Conservation (phyloP, 2,797 vertebrate species). For the Neosilurus hyrtlii region DNA sequence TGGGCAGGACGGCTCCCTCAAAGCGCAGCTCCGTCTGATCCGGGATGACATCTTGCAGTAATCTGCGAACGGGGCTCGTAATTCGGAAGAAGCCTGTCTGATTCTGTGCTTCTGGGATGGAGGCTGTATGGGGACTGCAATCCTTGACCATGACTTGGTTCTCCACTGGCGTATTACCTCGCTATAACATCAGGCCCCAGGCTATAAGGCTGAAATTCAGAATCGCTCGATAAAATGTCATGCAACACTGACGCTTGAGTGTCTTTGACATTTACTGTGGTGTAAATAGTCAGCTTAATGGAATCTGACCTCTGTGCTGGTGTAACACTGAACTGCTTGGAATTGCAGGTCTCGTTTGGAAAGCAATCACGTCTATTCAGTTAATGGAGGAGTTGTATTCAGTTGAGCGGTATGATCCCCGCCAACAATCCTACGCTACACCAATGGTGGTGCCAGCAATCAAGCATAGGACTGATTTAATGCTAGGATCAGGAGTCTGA, state of each 20-base stretch:
- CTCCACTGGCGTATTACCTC: slow-evolving; percentile 13
- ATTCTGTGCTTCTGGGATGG: slow-evolving; percentile 33
- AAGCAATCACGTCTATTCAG: slow-evolving; percentile 4
- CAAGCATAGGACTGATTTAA: background rate
- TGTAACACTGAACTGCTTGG: slow-evolving; percentile 19
- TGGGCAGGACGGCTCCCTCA: slow-evolving; percentile 58
- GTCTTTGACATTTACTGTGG: slow-evolving; percentile 42
- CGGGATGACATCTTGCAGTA: slow-evolving; percentile 58
- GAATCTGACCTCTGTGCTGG: slow-evolving; percentile 29
- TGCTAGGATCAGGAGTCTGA: background rate
- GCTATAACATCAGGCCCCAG: slow-evolving; percentile 26
- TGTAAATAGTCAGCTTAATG: slow-evolving; percentile 38
- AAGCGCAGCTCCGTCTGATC: slow-evolving; percentile 62
- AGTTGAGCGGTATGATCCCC: background rate
- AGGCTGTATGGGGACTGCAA: slow-evolving; percentile 13
- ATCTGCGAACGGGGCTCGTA: slow-evolving; percentile 46
- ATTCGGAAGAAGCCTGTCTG: slow-evolving; percentile 39
- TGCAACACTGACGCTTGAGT: slow-evolving; percentile 29
- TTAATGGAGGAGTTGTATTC: background rate
- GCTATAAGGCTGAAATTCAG: slow-evolving; percentile 31
- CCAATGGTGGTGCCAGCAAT: background rate
- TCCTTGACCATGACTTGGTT: slow-evolving; percentile 31
- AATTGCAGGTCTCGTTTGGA: slow-evolving; percentile 13
- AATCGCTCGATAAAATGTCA: slow-evolving; percentile 47
- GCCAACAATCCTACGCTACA: background rate